A percentile compares a stretch with the other conserved stretches of the same genome.
Conservation (phyloP, 2,888 invertebrate genomes). For the Willowsia nigromaculata region DNA sequence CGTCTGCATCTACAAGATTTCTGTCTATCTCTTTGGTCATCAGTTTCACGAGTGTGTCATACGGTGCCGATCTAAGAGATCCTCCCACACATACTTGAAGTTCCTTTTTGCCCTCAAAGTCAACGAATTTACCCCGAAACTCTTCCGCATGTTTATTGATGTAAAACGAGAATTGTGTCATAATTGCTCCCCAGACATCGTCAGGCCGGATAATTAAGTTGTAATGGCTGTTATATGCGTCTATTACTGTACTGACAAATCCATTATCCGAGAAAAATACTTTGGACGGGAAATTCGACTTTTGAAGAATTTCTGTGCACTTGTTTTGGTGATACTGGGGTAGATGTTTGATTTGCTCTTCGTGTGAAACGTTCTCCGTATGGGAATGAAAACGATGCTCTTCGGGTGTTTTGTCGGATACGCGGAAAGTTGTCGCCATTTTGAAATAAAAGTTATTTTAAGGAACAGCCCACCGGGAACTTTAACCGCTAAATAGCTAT, state of each 20-base stretch:
- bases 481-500: too few species aligned
- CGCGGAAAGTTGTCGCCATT: slow-evolving; percentile 34
- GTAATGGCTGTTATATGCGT: slow-evolving; percentile 62
- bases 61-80: slow-evolving; percentile 27
- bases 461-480: too few species aligned
- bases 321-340: neutral
- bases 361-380: neutral
- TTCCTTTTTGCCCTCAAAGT: slow-evolving; percentile 65
- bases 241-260: slow-evolving; percentile 54
- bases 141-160: slow-evolving; percentile 65
- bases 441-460: too few species aligned
- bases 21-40: slow-evolving; percentile 61
- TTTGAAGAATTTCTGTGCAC: slow-evolving; percentile 44
- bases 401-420: slow-evolving; percentile 38
- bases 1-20: slow-evolving; percentile 61
- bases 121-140: slow-evolving; percentile 65
- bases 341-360: neutral
- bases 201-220: slow-evolving; percentile 65
- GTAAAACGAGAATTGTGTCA: slow-evolving; percentile 72
- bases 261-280: slow-evolving; percentile 32
- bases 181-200: slow-evolving; percentile 69
- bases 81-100: slow-evolving; percentile 35
- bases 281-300: neutral
- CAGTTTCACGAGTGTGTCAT: slow-evolving; percentile 39
- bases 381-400: neutral